phyloP scores from a whole-genome alignment of 2,113 vertebrate genomes.

The Zapus hudsonius region DNA sequence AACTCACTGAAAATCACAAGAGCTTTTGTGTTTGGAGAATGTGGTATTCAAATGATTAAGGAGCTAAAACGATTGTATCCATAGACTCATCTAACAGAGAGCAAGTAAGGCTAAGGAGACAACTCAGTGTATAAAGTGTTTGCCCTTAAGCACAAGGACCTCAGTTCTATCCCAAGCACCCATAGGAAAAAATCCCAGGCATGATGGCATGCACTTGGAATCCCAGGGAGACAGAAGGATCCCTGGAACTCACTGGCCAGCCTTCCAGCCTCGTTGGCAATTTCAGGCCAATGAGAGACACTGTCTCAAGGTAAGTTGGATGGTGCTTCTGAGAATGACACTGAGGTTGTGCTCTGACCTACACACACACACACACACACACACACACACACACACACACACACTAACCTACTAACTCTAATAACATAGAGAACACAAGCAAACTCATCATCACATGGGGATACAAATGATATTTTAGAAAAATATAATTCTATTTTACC shows the following conservation, averaged over 20 bases:
- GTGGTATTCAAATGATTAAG: background rate
- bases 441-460: too few relatives aligned
- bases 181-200: too few relatives aligned
- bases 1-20: background rate
- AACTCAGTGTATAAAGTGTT: too few relatives aligned
- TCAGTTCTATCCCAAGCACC: too few relatives aligned
- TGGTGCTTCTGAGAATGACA: background rate
- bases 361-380: too few relatives aligned
- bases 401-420: background rate
- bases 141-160: background rate
- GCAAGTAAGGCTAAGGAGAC: too few relatives aligned
- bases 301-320: background rate
- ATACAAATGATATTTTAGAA: background rate
- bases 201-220: too few relatives aligned
- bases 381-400: background rate
- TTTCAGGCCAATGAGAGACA: too few relatives aligned
- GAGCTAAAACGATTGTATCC: background rate
- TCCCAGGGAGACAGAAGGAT: too few relatives aligned
- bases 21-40: background rate
- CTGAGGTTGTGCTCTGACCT: background rate
- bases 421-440: background rate
- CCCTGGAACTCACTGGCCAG: too few relatives aligned
- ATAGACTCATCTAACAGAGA: background rate
- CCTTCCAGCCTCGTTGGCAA: too few relatives aligned
- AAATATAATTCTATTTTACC: background rate